Base-by-base conservation (phyloP, 2,113 vertebrate genomes). In the Lepisosteus oculatus region DNA sequence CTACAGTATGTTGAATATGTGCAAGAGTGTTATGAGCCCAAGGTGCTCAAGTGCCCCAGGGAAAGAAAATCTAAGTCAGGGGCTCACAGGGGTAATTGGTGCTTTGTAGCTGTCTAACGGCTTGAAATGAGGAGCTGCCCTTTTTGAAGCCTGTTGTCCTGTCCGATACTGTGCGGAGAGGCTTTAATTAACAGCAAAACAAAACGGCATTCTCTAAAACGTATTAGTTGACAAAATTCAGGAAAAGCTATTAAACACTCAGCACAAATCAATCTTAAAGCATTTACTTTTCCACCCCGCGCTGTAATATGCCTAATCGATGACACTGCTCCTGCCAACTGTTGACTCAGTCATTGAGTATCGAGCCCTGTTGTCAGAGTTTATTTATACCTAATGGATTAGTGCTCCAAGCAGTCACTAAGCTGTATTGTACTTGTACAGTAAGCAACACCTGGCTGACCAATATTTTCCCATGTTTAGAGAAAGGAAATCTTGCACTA, bases 361-460 rank as follows among this genome's bases (percentile, higher is more conserved):
- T 55, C 55, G 41, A 68, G 57, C 29, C 11, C 43, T 43, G 43
- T 61, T 43, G 72, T 68, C 55, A 45, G 47, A 44, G 47, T 64
- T 74, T 63, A 64, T 74, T 47, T 63, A 59, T 69, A 9, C 5
- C 65, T 61, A 51, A 59, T 73, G 72, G 66, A 43, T 5, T 42
- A 29, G 8, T 3, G 61, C 17, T 41, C 47, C 55, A 43, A n/a
- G 29, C 51, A 11, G 29, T 64, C 67, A 69, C 29, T 56, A 61
- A 11, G 8, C 56, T 15, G 57, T 17, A 9, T 67, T 63, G 29
- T 43, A 69, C 61, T 74, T 69, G 29, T 29, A 69, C 8, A 62
- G 11, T 14, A 55, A 12, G 45, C 29, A 29, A 29, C 29, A 29
- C 29, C 29, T 29, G 29, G 29, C 29, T 29, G 29, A 29, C 29